Base-by-base conservation (phyloP, 2,888 invertebrate genomes). In the Torymus tubicola region DNA sequence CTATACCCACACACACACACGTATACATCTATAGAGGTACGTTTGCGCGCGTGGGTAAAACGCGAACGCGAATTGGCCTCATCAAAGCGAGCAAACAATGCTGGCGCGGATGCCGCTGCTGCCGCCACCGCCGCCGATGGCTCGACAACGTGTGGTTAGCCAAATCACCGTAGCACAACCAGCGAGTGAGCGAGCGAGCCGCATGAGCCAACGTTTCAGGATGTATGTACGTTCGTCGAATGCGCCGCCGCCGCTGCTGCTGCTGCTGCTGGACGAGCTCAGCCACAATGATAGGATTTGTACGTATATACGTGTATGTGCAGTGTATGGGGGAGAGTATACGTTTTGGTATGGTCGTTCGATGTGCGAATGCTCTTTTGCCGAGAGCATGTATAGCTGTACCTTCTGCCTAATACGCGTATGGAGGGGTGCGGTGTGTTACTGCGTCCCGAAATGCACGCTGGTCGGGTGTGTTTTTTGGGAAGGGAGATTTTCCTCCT, bases 51-150 rank as follows among this genome's bases (percentile, higher is more conserved):
- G 65, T 61, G 80, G 55, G 75, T 75, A 67, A 76, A 71, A 55
- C 72, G 86, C 86, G 87, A 87, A 88, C 85, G 88, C 87, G 90
- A 90, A 90, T 90, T 90, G 89, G 89, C 89, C 89, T 90, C 90
- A 90, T 90, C 90, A 90, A 90, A 90, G 89, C 88, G 88, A 90
- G 88, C 89, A 90, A 90, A 90, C 89, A 90, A 90, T 90, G 87
- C 85, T 42, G 42, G 42, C 42, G 42, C 8, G 42, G 42, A 42
- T 42, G 42, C 84, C 70, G 82, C 84, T 86, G 88, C 42, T 8
- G 86, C 89, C 88, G 88, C 42, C 42, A 86, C 89, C 88, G 88
- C 89, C 88, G 87, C 86, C 88, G 89, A 88, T 87, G 87, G 86
- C 87, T 88, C 89, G 89, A 89, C 89, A 90, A 90, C 89, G 90